Conservation (phyloP, 1,140 invertebrate genomes). For the Andrena cerasifolii region DNA sequence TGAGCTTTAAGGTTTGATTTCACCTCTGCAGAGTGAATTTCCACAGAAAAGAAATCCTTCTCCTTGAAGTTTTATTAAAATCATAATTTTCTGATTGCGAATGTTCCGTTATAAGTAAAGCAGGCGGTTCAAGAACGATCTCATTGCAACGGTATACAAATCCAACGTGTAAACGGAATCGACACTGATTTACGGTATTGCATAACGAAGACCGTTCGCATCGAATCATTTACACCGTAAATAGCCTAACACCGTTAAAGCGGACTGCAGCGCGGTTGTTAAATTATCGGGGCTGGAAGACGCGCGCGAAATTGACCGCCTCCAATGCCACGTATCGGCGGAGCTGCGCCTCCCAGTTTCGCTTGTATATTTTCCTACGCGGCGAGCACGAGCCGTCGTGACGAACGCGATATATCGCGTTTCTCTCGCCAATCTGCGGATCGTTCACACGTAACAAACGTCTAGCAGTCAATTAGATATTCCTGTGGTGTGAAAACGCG, state of each 20-base stretch:
- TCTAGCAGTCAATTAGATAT: too few relatives aligned
- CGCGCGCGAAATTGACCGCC: not conserved
- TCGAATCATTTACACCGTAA: not conserved
- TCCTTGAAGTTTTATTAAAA: too few relatives aligned
- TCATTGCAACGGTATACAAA: too few relatives aligned
- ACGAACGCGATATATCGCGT: not conserved
- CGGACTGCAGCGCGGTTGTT: not conserved
- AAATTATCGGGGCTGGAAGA: slow-evolving; percentile 1
- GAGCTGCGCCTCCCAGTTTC: not conserved
- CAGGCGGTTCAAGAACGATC: too few relatives aligned
- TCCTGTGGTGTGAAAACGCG: too few relatives aligned
- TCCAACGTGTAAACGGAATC: not conserved
- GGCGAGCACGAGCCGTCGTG: not conserved
- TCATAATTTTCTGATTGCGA: too few relatives aligned
- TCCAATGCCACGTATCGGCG: not conserved
- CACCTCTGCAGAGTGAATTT: too few relatives aligned
- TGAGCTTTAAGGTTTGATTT: too few relatives aligned
- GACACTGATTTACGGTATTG: not conserved
- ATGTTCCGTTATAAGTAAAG: too few relatives aligned
- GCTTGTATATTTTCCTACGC: not conserved
- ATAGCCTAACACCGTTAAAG: slow-evolving; percentile 6
- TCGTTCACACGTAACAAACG: too few relatives aligned
- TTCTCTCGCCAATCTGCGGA: too few relatives aligned
- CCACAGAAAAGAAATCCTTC: too few relatives aligned
- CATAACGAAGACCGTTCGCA: not conserved